Conservation (phyloP, 2,888 invertebrate genomes). For the Morpho helenor region DNA sequence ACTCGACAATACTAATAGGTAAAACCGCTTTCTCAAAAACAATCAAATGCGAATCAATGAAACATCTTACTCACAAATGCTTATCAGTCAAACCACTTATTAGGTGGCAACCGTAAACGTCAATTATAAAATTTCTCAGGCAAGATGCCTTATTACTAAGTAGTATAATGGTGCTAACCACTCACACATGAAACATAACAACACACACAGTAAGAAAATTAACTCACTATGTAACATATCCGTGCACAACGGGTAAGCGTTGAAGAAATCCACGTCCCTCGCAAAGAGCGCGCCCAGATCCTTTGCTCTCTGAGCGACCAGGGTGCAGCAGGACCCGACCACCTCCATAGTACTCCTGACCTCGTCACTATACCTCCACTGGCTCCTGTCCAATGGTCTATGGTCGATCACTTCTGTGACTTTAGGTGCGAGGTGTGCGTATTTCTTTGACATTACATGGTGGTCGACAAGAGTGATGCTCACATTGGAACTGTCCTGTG, state of each 20-base stretch:
- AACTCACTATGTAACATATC: constrained; percentile 54
- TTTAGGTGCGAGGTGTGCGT: constrained; percentile 71
- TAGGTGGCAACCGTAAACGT: too few relatives aligned
- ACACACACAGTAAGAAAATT: not conserved
- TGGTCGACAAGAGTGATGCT: constrained; percentile 89
- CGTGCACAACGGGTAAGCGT: constrained; percentile 31
- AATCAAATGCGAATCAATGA: too few relatives aligned
- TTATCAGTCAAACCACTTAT: too few relatives aligned
- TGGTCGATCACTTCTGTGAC: constrained; percentile 88
- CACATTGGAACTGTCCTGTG: constrained; percentile 36
- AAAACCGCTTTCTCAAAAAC: too few relatives aligned
- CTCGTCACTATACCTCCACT: constrained; percentile 45
- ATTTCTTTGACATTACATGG: constrained; percentile 80
- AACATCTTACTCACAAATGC: too few relatives aligned
- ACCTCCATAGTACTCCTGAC: constrained; percentile 73
- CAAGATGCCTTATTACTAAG: too few relatives aligned
- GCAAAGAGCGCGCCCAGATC: constrained; percentile 38
- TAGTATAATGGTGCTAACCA: too few relatives aligned
- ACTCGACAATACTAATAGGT: too few relatives aligned
- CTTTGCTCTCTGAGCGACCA: constrained; percentile 73
- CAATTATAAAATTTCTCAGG: too few relatives aligned
- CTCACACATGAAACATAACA: too few relatives aligned
- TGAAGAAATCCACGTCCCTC: constrained; percentile 45
- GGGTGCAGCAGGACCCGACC: constrained; percentile 90
- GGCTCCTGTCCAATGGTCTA: constrained; percentile 77